Base-by-base conservation (phyloP, 1,140 invertebrate species). In the Ditylenchus dipsaci region DNA sequence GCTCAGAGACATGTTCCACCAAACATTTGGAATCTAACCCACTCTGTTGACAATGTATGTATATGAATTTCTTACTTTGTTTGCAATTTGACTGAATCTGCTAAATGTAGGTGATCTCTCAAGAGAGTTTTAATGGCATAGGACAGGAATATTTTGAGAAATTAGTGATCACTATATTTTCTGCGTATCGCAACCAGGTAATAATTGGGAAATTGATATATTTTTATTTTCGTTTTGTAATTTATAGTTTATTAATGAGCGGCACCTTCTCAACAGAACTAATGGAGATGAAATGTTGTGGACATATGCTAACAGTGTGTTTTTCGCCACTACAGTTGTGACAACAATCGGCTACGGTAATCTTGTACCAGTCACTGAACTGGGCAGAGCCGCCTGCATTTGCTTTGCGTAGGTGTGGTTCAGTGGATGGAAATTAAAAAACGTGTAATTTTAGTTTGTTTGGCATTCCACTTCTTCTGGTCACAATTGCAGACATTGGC, bases 401-500 rank as follows among this genome's bases (percentile, higher is more conserved):
- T 81, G 83, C 9, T 87, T 87, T 76, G 84, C 86, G 5, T 38
- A 38, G 33, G 33, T 38, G 3, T 38, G 11, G 33, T 11, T 38
- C 11, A 5, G 11, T 38, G 33, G 11, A 5, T 38, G 33, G 3
- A 38, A 38, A n/a, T n/a, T n/a, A 38, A 38, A 38, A 38, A 5
- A 38, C 11, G 11, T 38, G 3, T 38, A 11, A 38, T 3, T 38
- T 38, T 38, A 38, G 33, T 38, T 76, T 87, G 8, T 76, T 87
- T 17, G 86, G 86, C 1, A 86, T 86, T 43, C 86, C 86, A 3
- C 72, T 86, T 0, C 85, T 86, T 77, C 73, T 86, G 29, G 74
- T 86, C 9, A 86, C 84, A 60, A 81, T 86, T 45, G 85, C 86
- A 0, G 85, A 86, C 73, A 85, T 86, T 61, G 86, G 86, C 17